These are phyloP conservation scores for Erannis defoliaria DNA, from an alignment of 2,888 invertebrate species.

Conservation along the genomic window DNA sequence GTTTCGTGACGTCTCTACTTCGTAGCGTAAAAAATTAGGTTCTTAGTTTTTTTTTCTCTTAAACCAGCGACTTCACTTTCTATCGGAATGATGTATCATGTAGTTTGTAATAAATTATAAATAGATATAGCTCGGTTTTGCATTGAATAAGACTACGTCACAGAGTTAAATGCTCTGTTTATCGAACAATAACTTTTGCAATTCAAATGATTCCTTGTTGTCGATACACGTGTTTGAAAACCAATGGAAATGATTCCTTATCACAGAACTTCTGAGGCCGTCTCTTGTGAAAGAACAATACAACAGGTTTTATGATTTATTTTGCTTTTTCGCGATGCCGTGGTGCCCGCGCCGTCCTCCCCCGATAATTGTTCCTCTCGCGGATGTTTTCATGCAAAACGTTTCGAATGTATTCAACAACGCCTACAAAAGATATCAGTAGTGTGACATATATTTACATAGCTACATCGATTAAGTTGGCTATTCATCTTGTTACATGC, in stretches of 20 bases:
- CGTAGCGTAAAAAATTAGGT: conserved; percentile 64
- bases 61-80: conserved; percentile 67
- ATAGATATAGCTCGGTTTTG: conserved; percentile 39
- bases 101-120: conserved; percentile 50
- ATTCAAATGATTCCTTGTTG: conserved; percentile 58
- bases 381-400: conserved; percentile 64
- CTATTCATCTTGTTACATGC: background rate
- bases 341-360: conserved; percentile 55
- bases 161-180: conserved; percentile 48
- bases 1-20: conserved; percentile 69
- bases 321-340: conserved; percentile 71
- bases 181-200: conserved; percentile 54
- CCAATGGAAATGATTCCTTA: conserved; percentile 72
- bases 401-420: conserved; percentile 43
- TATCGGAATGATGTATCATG: conserved; percentile 62
- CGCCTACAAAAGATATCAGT: background rate
- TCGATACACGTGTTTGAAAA: conserved; percentile 67
- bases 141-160: conserved; percentile 39
- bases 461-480: background rate
- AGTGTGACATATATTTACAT: background rate
- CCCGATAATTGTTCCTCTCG: conserved; percentile 57
- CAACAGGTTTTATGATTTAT: conserved; percentile 79
- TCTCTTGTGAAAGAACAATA: conserved; percentile 79
- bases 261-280: conserved; percentile 68
- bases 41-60: conserved; percentile 54